These are phyloP conservation scores for Labrus mixtus DNA, from an alignment of 2,113 vertebrate species.

Conservation along the genomic window DNA sequence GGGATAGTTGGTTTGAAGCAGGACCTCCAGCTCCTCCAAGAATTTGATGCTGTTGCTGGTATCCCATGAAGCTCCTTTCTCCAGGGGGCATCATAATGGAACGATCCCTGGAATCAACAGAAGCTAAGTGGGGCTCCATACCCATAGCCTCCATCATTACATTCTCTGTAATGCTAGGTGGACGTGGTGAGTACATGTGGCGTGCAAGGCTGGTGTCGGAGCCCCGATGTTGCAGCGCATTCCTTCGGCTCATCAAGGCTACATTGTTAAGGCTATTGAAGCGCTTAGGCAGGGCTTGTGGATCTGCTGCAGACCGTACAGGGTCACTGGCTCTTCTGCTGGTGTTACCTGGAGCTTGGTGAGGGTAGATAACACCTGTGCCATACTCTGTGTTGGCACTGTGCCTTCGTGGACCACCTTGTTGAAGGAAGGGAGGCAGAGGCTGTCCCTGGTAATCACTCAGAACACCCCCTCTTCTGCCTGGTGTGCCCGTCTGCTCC, in stretches of 20 bases:
- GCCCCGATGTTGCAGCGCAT: conserved; percentile 83
- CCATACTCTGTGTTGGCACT: conserved; percentile 87
- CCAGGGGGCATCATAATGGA: conserved; percentile 77
- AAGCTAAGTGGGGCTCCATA: conserved; percentile 73
- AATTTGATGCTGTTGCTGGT: conserved; percentile 80
- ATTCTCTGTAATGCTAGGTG: conserved; percentile 94
- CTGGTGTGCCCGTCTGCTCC: conserved; percentile 80
- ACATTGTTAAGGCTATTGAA: conserved; percentile 91
- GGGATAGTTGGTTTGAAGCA: conserved; percentile 78
- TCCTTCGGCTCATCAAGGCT: conserved; percentile 79
- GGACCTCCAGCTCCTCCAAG: conserved; percentile 57
- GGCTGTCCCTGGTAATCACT: conserved; percentile 80
- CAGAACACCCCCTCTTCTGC: conserved; percentile 71
- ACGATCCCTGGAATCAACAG: conserved; percentile 71
- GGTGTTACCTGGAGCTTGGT: conserved; percentile 81
- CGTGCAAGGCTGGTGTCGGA: conserved; percentile 84
- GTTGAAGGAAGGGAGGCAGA: conserved; percentile 79
- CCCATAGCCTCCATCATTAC: conserved; percentile 89
- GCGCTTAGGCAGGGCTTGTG: conserved; percentile 83
- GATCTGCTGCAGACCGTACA: conserved; percentile 79
- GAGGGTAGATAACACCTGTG: conserved; percentile 82
- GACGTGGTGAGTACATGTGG: conserved; percentile 90
- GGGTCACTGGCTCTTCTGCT: conserved; percentile 93
- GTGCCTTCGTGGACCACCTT: conserved; percentile 81
- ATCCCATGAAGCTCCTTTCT: conserved; percentile 85